Evolutionary conservation across 2,888 invertebrate species (phyloP).

Genomic region (Chaetogeoica ovagalla): DNA sequence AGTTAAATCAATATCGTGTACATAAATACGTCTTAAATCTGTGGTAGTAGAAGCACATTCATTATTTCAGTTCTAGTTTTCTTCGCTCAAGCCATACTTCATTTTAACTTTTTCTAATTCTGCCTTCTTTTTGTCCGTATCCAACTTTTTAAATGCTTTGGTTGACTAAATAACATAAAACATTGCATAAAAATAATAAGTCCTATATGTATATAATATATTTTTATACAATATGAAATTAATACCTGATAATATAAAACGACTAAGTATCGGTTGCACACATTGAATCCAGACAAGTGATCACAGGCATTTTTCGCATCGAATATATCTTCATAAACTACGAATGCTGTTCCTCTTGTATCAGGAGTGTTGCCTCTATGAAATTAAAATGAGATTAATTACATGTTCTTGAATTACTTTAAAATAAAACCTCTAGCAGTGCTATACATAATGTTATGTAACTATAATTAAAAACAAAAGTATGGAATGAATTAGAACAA

Average conservation of each 20-base stretch:
- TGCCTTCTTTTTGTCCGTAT: constrained; percentile 93
- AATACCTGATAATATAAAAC: constrained; percentile 90
- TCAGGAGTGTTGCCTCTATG: constrained; percentile 94
- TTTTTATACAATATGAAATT: constrained; percentile 20
- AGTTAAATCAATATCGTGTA: constrained; percentile 14
- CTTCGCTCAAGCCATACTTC: constrained; percentile 77
- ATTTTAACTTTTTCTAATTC: constrained; percentile 93
- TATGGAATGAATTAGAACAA: too few relatives aligned
- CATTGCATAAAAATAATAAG: background rate
- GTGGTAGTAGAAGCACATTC: background rate
- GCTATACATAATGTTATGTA: too few relatives aligned
- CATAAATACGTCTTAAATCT: constrained; percentile 8
- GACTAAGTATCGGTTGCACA: constrained; percentile 98
- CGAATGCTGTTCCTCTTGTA: constrained; percentile 97
- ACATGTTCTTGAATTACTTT: background rate
- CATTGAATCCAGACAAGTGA: constrained; percentile 97
- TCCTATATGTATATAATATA: background rate
- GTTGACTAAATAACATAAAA: constrained; percentile 65
- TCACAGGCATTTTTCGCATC: constrained; percentile 99
- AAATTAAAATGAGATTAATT: constrained; percentile 56
- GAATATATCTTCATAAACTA: constrained; percentile 99
- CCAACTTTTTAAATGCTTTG: constrained; percentile 93
- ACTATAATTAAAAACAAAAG: too few relatives aligned
- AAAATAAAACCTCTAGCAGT: background rate
- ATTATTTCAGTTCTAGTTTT: constrained; percentile 13